Percentiles rank a stretch among this genome's conserved stretches.
These are phyloP conservation scores for Aythya baeri DNA, from an alignment of 2,113 vertebrate species.

Conservation along the genomic window DNA sequence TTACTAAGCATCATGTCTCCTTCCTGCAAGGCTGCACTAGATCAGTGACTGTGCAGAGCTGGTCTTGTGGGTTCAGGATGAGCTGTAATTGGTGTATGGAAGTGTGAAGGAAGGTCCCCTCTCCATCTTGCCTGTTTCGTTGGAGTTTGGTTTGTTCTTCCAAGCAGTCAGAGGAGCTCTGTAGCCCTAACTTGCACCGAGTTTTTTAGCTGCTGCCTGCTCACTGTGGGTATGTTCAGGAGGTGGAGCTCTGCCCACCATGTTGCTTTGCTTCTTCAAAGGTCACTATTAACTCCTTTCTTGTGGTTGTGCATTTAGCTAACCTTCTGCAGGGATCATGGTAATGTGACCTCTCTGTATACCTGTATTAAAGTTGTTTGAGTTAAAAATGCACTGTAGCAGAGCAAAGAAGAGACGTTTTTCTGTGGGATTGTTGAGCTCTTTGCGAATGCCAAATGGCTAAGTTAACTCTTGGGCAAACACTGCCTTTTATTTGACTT, in stretches of 20 bases:
- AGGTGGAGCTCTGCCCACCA: background rate
- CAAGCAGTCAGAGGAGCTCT: background rate
- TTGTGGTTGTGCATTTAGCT: background rate
- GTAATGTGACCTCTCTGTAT: background rate
- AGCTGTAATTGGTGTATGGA: background rate
- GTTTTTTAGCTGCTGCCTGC: background rate
- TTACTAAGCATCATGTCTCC: background rate
- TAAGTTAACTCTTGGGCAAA: slow-evolving; percentile 56
- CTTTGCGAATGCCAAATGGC: slow-evolving; percentile 24
- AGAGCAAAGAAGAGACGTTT: background rate
- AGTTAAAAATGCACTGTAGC: background rate
- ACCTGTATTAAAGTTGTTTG: background rate
- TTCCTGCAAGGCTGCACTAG: background rate
- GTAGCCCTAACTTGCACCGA: background rate
- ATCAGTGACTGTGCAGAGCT: background rate
- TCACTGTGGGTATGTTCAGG: background rate
- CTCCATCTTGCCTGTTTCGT: background rate
- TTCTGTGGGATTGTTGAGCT: slow-evolving; percentile 8
- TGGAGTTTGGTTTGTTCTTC: background rate
- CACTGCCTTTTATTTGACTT: slow-evolving; percentile 40
- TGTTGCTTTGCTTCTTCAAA: background rate
- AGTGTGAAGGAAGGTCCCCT: background rate
- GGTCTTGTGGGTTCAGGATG: background rate
- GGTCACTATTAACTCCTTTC: background rate
- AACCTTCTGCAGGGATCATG: background rate